These are phyloP conservation scores for Liasis olivaceus DNA, from an alignment of 2,797 vertebrate genomes.

Conservation along the genomic window DNA sequence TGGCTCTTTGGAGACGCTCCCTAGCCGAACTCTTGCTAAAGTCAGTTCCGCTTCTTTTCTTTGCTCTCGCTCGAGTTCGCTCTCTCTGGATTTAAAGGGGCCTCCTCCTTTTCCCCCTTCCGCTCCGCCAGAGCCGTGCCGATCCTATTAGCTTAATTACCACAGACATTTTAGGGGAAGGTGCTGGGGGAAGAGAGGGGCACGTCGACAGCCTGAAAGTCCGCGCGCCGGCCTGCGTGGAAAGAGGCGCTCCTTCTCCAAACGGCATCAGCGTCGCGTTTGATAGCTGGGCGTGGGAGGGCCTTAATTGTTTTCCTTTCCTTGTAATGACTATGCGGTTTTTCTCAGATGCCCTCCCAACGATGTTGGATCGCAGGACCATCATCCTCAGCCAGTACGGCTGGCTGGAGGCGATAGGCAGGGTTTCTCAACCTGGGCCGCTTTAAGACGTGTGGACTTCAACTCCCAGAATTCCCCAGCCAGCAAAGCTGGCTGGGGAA, in stretches of 20 bases:
- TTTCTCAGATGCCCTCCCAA: neutral
- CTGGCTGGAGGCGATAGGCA: neutral
- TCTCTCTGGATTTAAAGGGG: neutral
- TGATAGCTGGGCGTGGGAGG: neutral
- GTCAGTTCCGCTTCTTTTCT: conserved; percentile 1
- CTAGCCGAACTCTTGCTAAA: neutral
- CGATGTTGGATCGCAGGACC: neutral
- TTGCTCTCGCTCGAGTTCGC: neutral
- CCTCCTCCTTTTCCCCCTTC: neutral
- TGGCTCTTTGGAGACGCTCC: conserved; percentile 3
- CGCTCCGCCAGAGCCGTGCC: neutral
- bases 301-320: neutral
- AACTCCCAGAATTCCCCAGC: too few relatives aligned
- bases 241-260: neutral
- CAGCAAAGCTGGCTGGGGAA: too few relatives aligned
- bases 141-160: neutral
- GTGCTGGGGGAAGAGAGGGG: neutral
- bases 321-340: neutral
- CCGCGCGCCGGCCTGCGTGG: neutral
- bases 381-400: neutral
- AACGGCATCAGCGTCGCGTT: neutral
- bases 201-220: neutral
- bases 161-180: too few relatives aligned
- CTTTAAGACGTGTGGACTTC: too few relatives aligned
- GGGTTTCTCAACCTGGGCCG: too few relatives aligned